Percentiles rank a stretch among this genome's conserved stretches.
phyloP scores from a whole-genome alignment of 2,113 vertebrate species.

The Otolemur garnettii region DNA sequence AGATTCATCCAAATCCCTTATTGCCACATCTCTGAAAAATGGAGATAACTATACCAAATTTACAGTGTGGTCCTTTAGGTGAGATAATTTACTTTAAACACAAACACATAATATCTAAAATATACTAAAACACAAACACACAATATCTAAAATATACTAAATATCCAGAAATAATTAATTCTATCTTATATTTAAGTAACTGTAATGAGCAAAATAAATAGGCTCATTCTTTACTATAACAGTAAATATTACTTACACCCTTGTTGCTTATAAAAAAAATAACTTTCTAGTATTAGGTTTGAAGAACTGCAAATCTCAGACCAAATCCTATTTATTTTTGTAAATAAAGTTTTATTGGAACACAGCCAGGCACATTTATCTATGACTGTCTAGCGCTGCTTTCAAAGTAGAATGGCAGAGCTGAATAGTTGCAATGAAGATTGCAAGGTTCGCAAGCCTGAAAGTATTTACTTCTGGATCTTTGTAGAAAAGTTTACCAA shows the following conservation, averaged over 20 bases:
- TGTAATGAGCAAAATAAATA: not conserved
- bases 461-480: not conserved
- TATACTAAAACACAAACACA: not conserved
- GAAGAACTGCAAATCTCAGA: not conserved
- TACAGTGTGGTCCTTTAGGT: not conserved
- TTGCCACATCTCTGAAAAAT: not conserved
- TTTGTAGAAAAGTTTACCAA: not conserved
- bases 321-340: not conserved
- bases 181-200: not conserved
- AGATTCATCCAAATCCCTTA: not conserved
- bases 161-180: not conserved
- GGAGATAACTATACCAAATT: not conserved
- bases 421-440: not conserved
- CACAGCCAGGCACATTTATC: not conserved
- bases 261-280: not conserved
- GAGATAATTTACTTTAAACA: not conserved
- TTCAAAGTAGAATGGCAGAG: not conserved
- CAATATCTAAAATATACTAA: not conserved
- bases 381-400: not conserved
- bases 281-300: not conserved
- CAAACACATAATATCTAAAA: not conserved
- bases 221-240: not conserved
- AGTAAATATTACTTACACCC: not conserved
- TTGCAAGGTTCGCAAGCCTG: not conserved
- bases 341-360: conserved; percentile 40